Percentiles rank a stretch among this genome's conserved stretches.
These are phyloP conservation scores for Ormyrus pomaceus DNA, from an alignment of 2,888 invertebrate species.

Conservation along the genomic window DNA sequence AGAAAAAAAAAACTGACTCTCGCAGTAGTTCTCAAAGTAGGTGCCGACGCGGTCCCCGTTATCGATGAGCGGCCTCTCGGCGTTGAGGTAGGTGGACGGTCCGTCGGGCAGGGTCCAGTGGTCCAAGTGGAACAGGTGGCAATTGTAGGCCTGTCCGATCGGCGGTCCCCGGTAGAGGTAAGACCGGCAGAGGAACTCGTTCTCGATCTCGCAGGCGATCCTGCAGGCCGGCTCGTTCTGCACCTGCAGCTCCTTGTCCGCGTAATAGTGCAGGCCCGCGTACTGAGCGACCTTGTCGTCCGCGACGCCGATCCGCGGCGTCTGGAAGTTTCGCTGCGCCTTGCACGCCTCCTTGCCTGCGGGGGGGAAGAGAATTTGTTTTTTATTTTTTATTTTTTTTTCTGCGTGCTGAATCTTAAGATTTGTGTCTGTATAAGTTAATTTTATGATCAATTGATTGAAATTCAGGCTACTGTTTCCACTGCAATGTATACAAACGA, in stretches of 20 bases:
- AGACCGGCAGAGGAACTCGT: slow-evolving; percentile 93
- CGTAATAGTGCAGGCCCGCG: slow-evolving; percentile 93
- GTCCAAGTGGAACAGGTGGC: slow-evolving; percentile 93
- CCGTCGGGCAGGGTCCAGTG: slow-evolving; percentile 95
- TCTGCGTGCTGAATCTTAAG: too few species aligned
- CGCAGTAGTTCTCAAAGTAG: slow-evolving; percentile 94
- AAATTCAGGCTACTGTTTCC: too few species aligned
- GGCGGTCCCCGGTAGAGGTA: slow-evolving; percentile 84
- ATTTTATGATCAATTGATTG: too few species aligned
- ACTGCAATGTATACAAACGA: too few species aligned
- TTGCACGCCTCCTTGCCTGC: slow-evolving; percentile 89
- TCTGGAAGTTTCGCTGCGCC: slow-evolving; percentile 86
- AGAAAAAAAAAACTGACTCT: slow-evolving; percentile 81
- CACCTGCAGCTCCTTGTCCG: slow-evolving; percentile 94
- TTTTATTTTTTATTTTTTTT: too few species aligned
- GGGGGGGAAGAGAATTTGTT: background rate
- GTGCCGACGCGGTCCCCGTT: slow-evolving; percentile 93
- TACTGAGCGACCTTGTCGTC: slow-evolving; percentile 95
- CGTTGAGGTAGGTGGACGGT: slow-evolving; percentile 92
- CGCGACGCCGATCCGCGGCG: slow-evolving; percentile 91
- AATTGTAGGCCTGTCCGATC: slow-evolving; percentile 88
- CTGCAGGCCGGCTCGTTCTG: slow-evolving; percentile 93
- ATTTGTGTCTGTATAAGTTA: too few species aligned
- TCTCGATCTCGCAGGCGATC: slow-evolving; percentile 93
- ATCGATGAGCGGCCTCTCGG: slow-evolving; percentile 92